These are phyloP conservation scores for Odontocerum albicorne DNA, from an alignment of 2,888 invertebrate species.

Conservation along the genomic window DNA sequence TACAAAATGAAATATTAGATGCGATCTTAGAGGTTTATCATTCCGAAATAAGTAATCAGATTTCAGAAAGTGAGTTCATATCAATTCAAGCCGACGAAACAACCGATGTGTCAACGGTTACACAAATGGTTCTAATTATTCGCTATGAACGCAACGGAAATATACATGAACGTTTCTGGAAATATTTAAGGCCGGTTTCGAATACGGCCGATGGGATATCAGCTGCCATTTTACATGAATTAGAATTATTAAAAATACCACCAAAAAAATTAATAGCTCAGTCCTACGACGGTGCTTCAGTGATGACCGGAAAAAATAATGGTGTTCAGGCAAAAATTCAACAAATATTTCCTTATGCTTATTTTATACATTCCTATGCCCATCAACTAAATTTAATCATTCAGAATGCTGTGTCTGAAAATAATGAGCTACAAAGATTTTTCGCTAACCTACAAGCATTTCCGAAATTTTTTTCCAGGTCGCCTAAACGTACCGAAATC, in stretches of 20 bases:
- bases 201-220: constrained; percentile 1
- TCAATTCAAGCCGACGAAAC: constrained; percentile 26
- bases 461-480: constrained; percentile 24
- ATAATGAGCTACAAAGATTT: constrained; percentile 32
- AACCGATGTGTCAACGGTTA: constrained; percentile 5
- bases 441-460: constrained; percentile 35
- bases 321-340: constrained; percentile 39
- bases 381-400: constrained; percentile 38
- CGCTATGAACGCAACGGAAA: constrained; percentile 6
- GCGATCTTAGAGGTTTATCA: constrained; percentile 40
- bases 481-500: constrained; percentile 6
- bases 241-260: not conserved
- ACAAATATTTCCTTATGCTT: constrained; percentile 33
- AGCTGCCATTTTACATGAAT: constrained; percentile 3
- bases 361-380: constrained; percentile 38
- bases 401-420: constrained; percentile 24
- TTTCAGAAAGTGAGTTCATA: constrained; percentile 27
- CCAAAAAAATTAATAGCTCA: constrained; percentile 39
- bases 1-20: constrained; percentile 41
- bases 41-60: constrained; percentile 39
- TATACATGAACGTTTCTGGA: constrained; percentile 5
- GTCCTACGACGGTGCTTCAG: constrained; percentile 40
- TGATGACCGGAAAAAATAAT: constrained; percentile 36
- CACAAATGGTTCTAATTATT: constrained; percentile 2
- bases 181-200: constrained; percentile 2